Conservation (phyloP, 2,113 vertebrate species). For the Apaloderma vittatum region DNA sequence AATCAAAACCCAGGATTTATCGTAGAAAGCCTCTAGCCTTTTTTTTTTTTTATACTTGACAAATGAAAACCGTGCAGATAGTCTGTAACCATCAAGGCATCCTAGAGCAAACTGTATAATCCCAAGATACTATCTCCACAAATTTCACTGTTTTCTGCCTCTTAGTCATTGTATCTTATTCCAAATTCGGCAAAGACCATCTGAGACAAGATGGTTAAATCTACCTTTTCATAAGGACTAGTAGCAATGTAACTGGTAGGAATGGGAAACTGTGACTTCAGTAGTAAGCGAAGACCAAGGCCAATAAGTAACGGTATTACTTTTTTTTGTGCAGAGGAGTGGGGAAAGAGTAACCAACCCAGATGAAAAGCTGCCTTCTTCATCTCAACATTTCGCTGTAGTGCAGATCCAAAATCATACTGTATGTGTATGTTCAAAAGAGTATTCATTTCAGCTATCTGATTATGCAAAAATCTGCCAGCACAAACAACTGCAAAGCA, state of each 20-base stretch:
- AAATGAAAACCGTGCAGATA: neutral
- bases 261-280: neutral
- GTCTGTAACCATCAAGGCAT: neutral
- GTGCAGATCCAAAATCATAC: neutral
- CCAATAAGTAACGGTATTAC: neutral
- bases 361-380: neutral
- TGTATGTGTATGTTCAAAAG: neutral
- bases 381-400: neutral
- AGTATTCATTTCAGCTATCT: constrained; percentile 55
- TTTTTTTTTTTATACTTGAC: neutral
- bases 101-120: neutral
- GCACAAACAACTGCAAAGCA: constrained; percentile 60
- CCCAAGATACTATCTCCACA: neutral
- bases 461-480: constrained; percentile 58
- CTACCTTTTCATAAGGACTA: neutral
- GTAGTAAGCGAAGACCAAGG: neutral
- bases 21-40: neutral
- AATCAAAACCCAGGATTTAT: neutral
- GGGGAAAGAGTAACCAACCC: neutral
- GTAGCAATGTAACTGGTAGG: neutral
- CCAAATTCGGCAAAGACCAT: neutral
- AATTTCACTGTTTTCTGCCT: neutral
- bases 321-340: neutral
- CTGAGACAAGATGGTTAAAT: neutral
- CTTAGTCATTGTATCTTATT: neutral